Evolutionary conservation across 2,888 invertebrate species (phyloP).

Genomic region (Odiellus spinosus): DNA sequence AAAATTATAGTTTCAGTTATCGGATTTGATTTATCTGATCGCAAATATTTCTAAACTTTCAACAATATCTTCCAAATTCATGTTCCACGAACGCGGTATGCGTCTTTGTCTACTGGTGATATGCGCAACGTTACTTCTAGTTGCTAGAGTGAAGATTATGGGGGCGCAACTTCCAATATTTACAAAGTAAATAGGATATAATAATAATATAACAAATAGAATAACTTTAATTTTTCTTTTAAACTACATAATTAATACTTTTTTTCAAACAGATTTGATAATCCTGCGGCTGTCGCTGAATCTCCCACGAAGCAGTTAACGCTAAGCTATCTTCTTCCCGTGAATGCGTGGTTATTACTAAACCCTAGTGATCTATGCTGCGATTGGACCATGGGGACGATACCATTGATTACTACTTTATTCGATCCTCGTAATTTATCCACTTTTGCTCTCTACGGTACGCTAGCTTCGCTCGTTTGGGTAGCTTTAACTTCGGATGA

Average conservation of each 20-base stretch:
- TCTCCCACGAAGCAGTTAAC: conserved; percentile 74
- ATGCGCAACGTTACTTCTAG: conserved; percentile 60
- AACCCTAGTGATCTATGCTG: conserved; percentile 82
- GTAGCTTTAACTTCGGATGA: conserved; percentile 24
- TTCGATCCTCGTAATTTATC: conserved; percentile 63
- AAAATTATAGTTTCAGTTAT: too few relatives aligned
- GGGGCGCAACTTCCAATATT: conserved; percentile 90
- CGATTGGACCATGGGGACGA: conserved; percentile 97
- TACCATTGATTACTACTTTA: conserved; percentile 64
- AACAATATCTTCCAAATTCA: too few relatives aligned
- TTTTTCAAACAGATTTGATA: conserved; percentile 57
- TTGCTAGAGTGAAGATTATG: conserved; percentile 81
- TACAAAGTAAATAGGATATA: conserved; percentile 43
- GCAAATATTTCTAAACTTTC: too few relatives aligned
- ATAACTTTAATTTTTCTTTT: too few relatives aligned
- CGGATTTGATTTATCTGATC: too few relatives aligned
- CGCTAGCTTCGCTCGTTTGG: conserved; percentile 26
- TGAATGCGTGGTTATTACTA: conserved; percentile 77
- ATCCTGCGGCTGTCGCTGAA: conserved; percentile 79
- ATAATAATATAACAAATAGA: too few relatives aligned
- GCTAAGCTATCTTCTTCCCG: conserved; percentile 75
- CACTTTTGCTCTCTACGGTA: conserved; percentile 50
- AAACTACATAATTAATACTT: background rate
- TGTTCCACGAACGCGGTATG: conserved; percentile 8
- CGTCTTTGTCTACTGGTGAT: conserved; percentile 57